Conservation (phyloP, 2,797 vertebrate species). For the Anas bahamensis region DNA sequence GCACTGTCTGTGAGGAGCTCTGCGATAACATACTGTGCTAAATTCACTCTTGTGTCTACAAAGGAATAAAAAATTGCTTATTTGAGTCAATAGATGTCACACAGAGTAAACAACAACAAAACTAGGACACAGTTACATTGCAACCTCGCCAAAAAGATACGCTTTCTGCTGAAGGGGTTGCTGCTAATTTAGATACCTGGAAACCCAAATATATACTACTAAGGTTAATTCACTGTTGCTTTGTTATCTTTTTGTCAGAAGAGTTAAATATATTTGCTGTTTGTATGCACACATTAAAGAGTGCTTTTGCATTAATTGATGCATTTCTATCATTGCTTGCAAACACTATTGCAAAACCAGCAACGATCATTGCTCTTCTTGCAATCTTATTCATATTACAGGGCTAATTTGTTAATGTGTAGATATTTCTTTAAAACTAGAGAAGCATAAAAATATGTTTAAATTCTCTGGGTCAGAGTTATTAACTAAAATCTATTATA, state of each 20-base stretch:
- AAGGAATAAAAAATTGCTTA: constrained; percentile 73
- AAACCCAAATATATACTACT: not conserved
- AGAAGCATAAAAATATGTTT: not conserved
- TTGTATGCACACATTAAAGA: not conserved
- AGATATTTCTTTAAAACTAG: not conserved
- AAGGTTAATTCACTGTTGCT: not conserved
- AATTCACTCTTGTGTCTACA: constrained; percentile 69
- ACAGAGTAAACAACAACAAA: constrained; percentile 66
- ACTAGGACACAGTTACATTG: not conserved
- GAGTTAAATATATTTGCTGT: not conserved
- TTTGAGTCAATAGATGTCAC: constrained; percentile 66
- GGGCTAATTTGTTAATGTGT: not conserved
- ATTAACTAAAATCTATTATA: not conserved
- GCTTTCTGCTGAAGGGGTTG: not conserved
- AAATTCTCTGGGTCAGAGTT: not conserved
- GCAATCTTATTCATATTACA: not conserved
- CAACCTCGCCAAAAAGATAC: not conserved
- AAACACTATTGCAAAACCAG: not conserved
- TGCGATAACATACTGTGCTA: constrained; percentile 69
- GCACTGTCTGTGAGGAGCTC: constrained; percentile 69
- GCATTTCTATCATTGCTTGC: not conserved
- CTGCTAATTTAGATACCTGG: not conserved
- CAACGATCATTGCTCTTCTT: not conserved
- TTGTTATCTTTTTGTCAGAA: not conserved
- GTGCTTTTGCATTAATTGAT: not conserved